phyloP scores from a whole-genome alignment of 1,140 invertebrate genomes.

The Odontomachus brunneus region DNA sequence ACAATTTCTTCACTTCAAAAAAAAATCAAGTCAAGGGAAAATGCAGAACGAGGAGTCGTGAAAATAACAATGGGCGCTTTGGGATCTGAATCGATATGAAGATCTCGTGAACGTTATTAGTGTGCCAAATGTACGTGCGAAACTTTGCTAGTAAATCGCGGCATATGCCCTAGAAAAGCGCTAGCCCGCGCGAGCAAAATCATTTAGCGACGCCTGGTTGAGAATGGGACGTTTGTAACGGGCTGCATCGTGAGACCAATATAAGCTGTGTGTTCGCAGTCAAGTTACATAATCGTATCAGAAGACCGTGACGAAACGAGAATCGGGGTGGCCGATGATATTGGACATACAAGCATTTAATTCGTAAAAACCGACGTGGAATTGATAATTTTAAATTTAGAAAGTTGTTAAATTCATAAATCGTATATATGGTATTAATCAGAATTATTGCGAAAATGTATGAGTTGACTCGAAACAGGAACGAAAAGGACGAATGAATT shows the following conservation, averaged over 20 bases:
- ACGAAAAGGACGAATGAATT: no score
- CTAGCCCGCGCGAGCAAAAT: constrained; percentile 61
- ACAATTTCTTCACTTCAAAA: background rate
- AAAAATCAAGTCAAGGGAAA: background rate
- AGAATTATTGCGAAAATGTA: no score
- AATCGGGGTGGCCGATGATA: constrained; percentile 70
- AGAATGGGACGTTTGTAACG: constrained; percentile 49
- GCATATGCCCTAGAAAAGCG: constrained; percentile 69
- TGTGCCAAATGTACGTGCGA: constrained; percentile 52
- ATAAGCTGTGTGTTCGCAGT: constrained; percentile 83
- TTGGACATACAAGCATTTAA: constrained; percentile 2
- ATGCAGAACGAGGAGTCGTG: no score
- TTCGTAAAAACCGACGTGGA: background rate
- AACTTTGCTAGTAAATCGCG: constrained; percentile 25
- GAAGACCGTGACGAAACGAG: constrained; percentile 80
- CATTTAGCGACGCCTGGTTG: constrained; percentile 75
- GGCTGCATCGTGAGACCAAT: constrained; percentile 83
- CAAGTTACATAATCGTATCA: constrained; percentile 80
- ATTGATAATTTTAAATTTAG: background rate
- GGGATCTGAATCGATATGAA: constrained; percentile 9
- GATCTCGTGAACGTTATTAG: constrained; percentile 22
- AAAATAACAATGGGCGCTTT: background rate
- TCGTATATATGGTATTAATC: no score
- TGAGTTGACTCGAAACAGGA: no score
- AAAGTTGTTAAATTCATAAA: background rate